A percentile compares a stretch with the other conserved stretches of the same genome.
Evolutionary conservation across 2,797 vertebrate species (phyloP).

Genomic region (Staurois parvus): DNA sequence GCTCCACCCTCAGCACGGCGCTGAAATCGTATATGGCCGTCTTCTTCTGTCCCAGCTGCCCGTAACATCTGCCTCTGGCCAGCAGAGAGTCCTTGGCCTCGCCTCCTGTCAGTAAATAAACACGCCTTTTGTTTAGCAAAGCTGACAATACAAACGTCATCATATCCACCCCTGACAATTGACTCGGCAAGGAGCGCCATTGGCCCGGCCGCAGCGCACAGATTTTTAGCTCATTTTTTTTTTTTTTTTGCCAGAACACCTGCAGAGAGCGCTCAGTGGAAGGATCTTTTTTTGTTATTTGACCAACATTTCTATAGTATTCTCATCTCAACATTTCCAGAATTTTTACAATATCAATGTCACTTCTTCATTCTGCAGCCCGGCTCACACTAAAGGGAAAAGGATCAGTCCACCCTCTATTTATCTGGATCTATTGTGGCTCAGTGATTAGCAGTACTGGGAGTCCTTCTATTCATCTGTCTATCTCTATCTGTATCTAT

Average conservation of each 20-base stretch:
- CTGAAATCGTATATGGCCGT: slow-evolving; percentile 94
- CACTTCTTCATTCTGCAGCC: too few species aligned
- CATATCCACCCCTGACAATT: background rate
- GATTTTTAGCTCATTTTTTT: slow-evolving; percentile 1
- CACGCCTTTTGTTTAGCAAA: background rate
- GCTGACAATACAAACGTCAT: background rate
- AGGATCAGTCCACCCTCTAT: too few species aligned
- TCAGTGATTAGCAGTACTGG: too few species aligned
- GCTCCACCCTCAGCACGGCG: slow-evolving; percentile 82
- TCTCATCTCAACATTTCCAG: too few species aligned
- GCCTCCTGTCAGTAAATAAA: slow-evolving; percentile 75
- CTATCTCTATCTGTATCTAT: too few species aligned
- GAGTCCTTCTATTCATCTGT: too few species aligned
- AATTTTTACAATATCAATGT: too few species aligned
- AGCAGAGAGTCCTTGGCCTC: slow-evolving; percentile 84
- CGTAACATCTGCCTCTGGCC: slow-evolving; percentile 87
- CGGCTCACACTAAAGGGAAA: too few species aligned
- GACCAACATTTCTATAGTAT: background rate
- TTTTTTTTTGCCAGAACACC: background rate
- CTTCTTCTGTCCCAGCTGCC: slow-evolving; percentile 87
- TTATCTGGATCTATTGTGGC: too few species aligned
- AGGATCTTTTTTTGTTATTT: background rate
- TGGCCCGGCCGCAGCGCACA: background rate
- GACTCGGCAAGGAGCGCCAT: background rate
- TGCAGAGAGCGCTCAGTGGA: background rate